Evolutionary conservation across 1,140 invertebrate genomes (phyloP).

Genomic region (Habropoda laboriosa): DNA sequence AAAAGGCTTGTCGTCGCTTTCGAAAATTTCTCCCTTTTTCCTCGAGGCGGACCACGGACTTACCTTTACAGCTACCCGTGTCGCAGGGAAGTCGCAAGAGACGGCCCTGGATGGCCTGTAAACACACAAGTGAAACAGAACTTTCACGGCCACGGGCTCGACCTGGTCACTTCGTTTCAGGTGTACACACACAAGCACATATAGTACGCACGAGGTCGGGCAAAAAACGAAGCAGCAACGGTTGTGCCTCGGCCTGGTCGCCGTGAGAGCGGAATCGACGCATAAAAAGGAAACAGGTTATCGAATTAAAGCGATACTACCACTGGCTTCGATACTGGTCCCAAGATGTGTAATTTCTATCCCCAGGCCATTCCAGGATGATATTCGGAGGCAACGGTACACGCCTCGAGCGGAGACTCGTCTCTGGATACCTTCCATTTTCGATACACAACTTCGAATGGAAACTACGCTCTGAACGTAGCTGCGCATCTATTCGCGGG

Average conservation of each 20-base stretch:
- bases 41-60: constrained; percentile 29
- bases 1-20: constrained; percentile 55
- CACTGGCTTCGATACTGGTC: constrained; percentile 14
- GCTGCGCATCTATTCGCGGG: background rate
- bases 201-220: constrained; percentile 40
- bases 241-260: constrained; percentile 27
- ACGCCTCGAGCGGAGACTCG: background rate
- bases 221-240: constrained; percentile 62
- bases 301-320: constrained; percentile 72
- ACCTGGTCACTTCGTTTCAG: constrained; percentile 65
- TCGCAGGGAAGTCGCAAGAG: constrained; percentile 18
- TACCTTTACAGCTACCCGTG: constrained; percentile 1
- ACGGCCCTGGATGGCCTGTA: constrained; percentile 47
- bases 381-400: constrained; percentile 54
- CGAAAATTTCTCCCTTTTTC: constrained; percentile 68
- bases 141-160: constrained; percentile 78
- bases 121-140: constrained; percentile 65
- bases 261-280: constrained; percentile 66
- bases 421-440: background rate
- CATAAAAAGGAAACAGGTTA: constrained; percentile 75
- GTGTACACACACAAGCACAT: constrained; percentile 3
- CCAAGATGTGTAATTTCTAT: constrained; percentile 68
- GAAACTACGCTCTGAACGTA: background rate
- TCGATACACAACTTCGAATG: background rate
- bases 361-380: constrained; percentile 46